Evolutionary conservation across 2,888 invertebrate genomes (phyloP).

Genomic region (Exephanes ischioxanthus): DNA sequence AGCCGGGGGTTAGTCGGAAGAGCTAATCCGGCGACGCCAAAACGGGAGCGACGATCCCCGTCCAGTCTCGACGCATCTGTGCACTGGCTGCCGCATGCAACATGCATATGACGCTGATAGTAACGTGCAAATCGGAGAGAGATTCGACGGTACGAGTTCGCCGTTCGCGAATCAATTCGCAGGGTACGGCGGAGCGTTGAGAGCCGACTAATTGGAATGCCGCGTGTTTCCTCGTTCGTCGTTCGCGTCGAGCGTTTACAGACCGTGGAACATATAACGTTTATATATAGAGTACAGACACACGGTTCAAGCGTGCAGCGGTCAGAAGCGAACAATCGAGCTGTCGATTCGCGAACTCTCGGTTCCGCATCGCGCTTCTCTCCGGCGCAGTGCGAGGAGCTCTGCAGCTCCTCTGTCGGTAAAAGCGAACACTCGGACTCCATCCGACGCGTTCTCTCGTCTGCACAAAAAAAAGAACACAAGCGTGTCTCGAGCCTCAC

Average conservation of each 20-base stretch:
- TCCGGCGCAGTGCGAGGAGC: constrained; percentile 1
- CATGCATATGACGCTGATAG: constrained; percentile 7
- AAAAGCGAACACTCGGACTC: constrained; percentile 29
- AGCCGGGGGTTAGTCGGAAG: constrained; percentile 22
- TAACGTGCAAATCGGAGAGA: constrained; percentile 30
- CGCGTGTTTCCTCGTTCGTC: constrained; percentile 55
- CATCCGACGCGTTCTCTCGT: constrained; percentile 29
- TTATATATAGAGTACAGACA: constrained; percentile 26
- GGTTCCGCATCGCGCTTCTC: background rate
- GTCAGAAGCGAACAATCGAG: constrained; percentile 77
- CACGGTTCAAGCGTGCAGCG: constrained; percentile 59
- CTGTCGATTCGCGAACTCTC: constrained; percentile 71
- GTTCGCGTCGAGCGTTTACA: constrained; percentile 23
- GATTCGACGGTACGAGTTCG: constrained; percentile 47
- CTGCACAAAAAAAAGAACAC: constrained; percentile 32
- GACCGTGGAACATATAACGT: constrained; percentile 6
- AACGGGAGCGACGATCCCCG: background rate
- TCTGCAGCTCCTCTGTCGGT: constrained; percentile 23
- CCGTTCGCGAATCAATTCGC: constrained; percentile 63
- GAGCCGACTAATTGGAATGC: constrained; percentile 75
- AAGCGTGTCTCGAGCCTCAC: constrained; percentile 39
- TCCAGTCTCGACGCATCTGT: constrained; percentile 30
- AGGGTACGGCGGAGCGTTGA: constrained; percentile 70
- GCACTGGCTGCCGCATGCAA: background rate
- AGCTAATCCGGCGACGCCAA: constrained; percentile 29